A percentile compares a stretch with the other conserved stretches of the same genome.
phyloP scores from a whole-genome alignment of 1,140 invertebrate species.

The Platyura marginata region DNA sequence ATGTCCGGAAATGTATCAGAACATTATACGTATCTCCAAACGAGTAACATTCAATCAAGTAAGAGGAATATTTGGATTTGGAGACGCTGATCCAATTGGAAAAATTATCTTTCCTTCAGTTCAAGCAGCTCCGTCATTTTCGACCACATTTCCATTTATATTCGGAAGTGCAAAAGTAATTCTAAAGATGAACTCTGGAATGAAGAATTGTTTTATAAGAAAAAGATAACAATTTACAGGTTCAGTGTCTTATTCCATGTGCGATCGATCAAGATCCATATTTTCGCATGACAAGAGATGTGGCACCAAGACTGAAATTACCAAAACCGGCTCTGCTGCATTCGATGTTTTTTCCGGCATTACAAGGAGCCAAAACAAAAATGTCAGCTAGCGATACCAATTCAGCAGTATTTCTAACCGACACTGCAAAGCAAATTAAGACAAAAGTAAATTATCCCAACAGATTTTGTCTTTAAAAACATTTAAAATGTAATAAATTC shows the following conservation, averaged over 20 bases:
- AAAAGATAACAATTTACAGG: constrained; percentile 9
- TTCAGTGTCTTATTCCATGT: constrained; percentile 88
- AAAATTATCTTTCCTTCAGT: constrained; percentile 95
- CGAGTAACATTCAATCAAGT: constrained; percentile 92
- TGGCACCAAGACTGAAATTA: constrained; percentile 72
- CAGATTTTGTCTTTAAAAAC: background rate
- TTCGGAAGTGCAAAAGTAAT: constrained; percentile 64
- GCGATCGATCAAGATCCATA: constrained; percentile 99
- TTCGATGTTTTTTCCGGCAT: constrained; percentile 85
- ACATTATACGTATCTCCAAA: constrained; percentile 79
- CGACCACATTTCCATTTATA: constrained; percentile 88
- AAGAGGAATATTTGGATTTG: constrained; percentile 95
- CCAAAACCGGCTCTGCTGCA: constrained; percentile 90
- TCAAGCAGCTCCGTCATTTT: constrained; percentile 89
- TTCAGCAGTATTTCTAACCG: constrained; percentile 87
- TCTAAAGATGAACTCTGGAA: background rate
- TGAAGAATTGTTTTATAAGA: background rate
- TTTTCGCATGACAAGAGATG: constrained; percentile 96
- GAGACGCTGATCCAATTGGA: constrained; percentile 86
- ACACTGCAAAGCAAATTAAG: constrained; percentile 93
- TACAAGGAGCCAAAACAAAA: constrained; percentile 93
- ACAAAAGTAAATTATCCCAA: constrained; percentile 51
- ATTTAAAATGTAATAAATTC: constrained; percentile 7
- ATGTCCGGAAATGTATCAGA: constrained; percentile 79
- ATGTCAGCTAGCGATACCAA: constrained; percentile 94